Conservation (phyloP, 2,113 vertebrate genomes). For the Alligator mississippiensis region DNA sequence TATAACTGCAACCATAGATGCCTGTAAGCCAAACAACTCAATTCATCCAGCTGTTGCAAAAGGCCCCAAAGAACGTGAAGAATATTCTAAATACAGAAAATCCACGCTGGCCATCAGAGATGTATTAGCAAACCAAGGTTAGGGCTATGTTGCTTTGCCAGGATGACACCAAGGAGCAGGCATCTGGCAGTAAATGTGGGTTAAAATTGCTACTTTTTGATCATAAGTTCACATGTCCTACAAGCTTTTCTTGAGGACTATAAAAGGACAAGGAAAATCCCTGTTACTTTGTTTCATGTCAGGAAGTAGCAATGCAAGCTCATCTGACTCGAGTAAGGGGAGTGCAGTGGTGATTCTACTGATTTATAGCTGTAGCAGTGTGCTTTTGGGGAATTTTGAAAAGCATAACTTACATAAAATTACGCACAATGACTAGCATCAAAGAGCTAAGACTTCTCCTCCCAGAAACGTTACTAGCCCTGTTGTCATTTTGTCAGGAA, state of each 20-base stretch:
- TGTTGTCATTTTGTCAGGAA: neutral
- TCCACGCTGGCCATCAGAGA: neutral
- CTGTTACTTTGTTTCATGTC: slow-evolving; percentile 19
- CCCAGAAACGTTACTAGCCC: neutral
- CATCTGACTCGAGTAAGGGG: neutral
- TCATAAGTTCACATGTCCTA: neutral
- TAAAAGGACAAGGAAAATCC: neutral
- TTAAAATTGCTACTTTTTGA: slow-evolving; percentile 16
- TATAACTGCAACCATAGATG: slow-evolving; percentile 29
- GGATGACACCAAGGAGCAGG: neutral
- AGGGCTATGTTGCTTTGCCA: neutral
- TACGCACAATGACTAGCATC: neutral
- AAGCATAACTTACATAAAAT: neutral
- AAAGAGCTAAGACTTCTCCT: neutral
- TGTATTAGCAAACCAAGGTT: neutral
- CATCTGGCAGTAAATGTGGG: slow-evolving; percentile 8
- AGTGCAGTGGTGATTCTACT: neutral
- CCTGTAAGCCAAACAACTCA: slow-evolving; percentile 28
- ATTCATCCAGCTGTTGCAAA: slow-evolving; percentile 37
- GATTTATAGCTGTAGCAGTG: neutral
- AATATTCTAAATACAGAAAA: neutral
- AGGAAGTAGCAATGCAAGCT: slow-evolving; percentile 26
- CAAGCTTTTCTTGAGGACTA: neutral
- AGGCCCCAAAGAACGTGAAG: slow-evolving; percentile 27
- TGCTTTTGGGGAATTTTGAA: neutral